phyloP scores from a whole-genome alignment of 2,888 invertebrate genomes.

The Agrilus mali region DNA sequence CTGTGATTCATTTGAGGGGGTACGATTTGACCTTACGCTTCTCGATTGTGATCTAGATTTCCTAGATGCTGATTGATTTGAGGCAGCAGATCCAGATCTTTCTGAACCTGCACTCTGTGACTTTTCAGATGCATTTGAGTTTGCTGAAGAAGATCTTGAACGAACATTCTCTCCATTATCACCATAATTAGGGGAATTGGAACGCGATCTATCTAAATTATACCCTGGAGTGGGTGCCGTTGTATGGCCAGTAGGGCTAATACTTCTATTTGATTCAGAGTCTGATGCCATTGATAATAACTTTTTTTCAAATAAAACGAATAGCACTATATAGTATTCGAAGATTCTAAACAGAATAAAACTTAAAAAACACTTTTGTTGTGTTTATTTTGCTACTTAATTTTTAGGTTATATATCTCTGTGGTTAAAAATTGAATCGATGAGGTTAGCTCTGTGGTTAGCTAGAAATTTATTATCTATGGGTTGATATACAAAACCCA shows the following conservation, averaged over 20 bases:
- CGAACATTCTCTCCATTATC: conserved; percentile 17
- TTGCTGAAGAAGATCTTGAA: conserved; percentile 22
- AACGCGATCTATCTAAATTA: conserved; percentile 25
- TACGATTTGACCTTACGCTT: conserved; percentile 8
- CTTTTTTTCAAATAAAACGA: background rate
- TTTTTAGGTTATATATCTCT: too few species aligned
- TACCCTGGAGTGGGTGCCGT: conserved; percentile 33
- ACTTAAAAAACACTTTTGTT: too few species aligned
- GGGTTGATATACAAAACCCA: too few species aligned
- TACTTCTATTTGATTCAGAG: conserved; percentile 33
- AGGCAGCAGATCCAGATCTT: conserved; percentile 7
- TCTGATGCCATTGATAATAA: conserved; percentile 28
- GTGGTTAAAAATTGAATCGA: too few species aligned
- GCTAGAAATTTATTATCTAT: too few species aligned
- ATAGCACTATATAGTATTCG: too few species aligned
- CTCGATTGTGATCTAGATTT: conserved; percentile 8
- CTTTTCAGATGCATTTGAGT: conserved; percentile 20
- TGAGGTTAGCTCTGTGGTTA: too few species aligned
- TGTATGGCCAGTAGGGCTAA: conserved; percentile 30
- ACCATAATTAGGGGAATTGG: conserved; percentile 22
- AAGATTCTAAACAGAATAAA: too few species aligned
- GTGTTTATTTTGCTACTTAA: too few species aligned
- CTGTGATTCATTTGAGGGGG: conserved; percentile 1
- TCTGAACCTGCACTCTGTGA: conserved; percentile 11
- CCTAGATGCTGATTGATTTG: conserved; percentile 11